Evolutionary conservation across 1,140 invertebrate genomes (phyloP), one percentile per base, ranked within the genome.

Genomic region (Matsumurasca onukii): DNA sequence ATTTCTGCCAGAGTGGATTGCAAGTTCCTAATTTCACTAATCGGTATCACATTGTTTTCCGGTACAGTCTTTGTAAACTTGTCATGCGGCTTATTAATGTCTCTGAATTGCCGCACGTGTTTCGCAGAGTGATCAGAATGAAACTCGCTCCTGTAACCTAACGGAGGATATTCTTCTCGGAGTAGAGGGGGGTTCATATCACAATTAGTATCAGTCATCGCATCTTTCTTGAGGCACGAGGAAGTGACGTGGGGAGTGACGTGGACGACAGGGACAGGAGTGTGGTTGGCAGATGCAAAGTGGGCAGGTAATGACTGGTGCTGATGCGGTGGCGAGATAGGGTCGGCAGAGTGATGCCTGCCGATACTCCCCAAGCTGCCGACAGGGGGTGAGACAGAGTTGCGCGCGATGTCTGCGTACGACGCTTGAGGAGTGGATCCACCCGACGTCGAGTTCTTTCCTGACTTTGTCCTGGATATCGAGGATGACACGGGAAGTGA

Each of bases 401-500:
- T 69, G 63, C 68, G 59, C 22, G 89, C 85, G 71, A 91, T 91
- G 73, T 90, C 89, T 1, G 90, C 89, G 76, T 91, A 91, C 34
- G 89, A 90, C 30, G 86, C 87, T 69, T 86, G 86, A n/a, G 85
- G 83, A 12, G 83, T 82, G 20, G 80, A 82, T 9, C 80, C 82
- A 39, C 81, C 70, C 1, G 73, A 78, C 31, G 72, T 77, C 69
- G 75, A 73, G 52, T 75, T 76, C 63, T 75, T 76, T 15, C 68
- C 57, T 31, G 72, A 64, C 57, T 73, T 69, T 72, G 73, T 51
- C 74, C 72, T 81, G 12, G 80, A 77, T 12, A 79, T 81, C 2
- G 83, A 83, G 1, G 84, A 82, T 31, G 83, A 85, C 27, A 87
- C 86, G 1, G 88, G 89, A 64, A 90, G 78, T 62, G 89, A 90